Conservation (phyloP, 2,888 invertebrate species). For the Oscheius myriophilus region DNA sequence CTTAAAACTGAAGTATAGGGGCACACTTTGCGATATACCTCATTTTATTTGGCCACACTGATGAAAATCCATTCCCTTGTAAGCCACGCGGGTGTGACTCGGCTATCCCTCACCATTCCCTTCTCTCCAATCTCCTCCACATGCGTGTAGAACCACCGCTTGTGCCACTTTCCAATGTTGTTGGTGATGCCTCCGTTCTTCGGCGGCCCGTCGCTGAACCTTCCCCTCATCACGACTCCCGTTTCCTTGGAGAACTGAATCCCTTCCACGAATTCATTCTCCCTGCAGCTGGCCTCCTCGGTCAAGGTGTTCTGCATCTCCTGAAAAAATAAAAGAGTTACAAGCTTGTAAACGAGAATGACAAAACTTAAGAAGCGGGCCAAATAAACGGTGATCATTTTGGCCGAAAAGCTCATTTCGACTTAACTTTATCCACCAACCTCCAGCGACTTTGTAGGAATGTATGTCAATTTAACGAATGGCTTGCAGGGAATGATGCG, state of each 20-base stretch:
- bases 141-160: conserved; percentile 86
- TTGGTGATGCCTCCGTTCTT: conserved; percentile 74
- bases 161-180: conserved; percentile 81
- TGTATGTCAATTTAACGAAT: conserved; percentile 77
- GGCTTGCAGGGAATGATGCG: conserved; percentile 81
- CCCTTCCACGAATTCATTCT: conserved; percentile 82
- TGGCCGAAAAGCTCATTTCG: background rate
- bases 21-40: no score
- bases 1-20: no score
- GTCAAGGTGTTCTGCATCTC: conserved; percentile 75
- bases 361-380: background rate
- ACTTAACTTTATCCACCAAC: no score
- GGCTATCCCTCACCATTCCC: conserved; percentile 35
- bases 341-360: no score
- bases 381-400: background rate
- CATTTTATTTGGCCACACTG: no score
- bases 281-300: conserved; percentile 74
- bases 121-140: conserved; percentile 75
- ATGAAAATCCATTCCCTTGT: no score
- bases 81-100: no score
- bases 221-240: conserved; percentile 83
- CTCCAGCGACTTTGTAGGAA: conserved; percentile 74
- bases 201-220: conserved; percentile 68
- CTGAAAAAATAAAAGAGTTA: no score
- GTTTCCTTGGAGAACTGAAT: conserved; percentile 78